phyloP scores from a whole-genome alignment of 1,140 invertebrate species.

The Cotesia typhae region DNA sequence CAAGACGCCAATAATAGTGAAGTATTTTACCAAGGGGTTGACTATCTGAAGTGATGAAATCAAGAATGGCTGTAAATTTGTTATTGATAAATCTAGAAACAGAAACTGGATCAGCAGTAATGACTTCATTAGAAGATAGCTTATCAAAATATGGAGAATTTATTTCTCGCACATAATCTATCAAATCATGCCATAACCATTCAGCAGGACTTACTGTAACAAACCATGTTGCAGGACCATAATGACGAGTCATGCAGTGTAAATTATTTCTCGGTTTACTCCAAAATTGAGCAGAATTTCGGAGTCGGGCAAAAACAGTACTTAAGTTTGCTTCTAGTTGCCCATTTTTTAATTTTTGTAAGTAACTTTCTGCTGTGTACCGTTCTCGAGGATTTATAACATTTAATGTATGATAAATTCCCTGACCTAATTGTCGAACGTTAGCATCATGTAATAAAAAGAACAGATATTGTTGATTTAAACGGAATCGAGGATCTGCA shows the following conservation, averaged over 20 bases:
- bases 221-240: no score
- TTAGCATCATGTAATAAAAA: slow-evolving; percentile 25
- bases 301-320: neutral
- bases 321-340: slow-evolving; percentile 39
- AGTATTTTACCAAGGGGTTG: slow-evolving; percentile 5
- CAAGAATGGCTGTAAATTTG: neutral
- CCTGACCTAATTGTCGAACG: slow-evolving; percentile 42
- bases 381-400: slow-evolving; percentile 42
- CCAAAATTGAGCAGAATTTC: slow-evolving; percentile 7
- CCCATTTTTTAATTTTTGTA: slow-evolving; percentile 43
- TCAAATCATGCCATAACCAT: slow-evolving; percentile 51
- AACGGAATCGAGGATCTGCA: slow-evolving; percentile 16
- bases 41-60: slow-evolving; percentile 3
- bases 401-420: slow-evolving; percentile 52
- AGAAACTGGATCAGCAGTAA: slow-evolving; percentile 45
- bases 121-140: slow-evolving; percentile 34
- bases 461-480: slow-evolving; percentile 39
- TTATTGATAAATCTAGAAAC: no score
- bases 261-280: slow-evolving; percentile 12
- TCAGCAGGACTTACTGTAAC: slow-evolving; percentile 51
- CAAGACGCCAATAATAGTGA: neutral
- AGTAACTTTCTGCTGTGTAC: slow-evolving; percentile 42
- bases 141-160: slow-evolving; percentile 41
- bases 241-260: slow-evolving; percentile 43
- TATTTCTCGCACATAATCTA: slow-evolving; percentile 47